Evolutionary conservation across 2,113 vertebrate species (phyloP).

Genomic region (Sceloporus undulatus): DNA sequence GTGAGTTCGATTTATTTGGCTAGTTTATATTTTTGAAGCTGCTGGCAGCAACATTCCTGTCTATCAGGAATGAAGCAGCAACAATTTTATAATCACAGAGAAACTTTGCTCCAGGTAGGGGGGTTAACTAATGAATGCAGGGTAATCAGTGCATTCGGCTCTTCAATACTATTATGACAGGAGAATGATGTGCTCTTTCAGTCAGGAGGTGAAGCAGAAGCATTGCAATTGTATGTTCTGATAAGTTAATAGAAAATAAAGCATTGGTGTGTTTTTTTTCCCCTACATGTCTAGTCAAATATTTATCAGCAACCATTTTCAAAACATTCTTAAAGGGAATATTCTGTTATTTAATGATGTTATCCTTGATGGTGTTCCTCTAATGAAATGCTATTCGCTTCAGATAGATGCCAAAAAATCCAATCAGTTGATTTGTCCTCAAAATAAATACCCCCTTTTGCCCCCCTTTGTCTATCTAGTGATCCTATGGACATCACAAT

Average conservation of each 20-base stretch:
- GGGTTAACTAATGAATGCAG: conserved; percentile 57
- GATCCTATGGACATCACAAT: background rate
- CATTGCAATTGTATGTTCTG: conserved; percentile 38
- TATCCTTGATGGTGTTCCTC: background rate
- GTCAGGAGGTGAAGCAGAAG: conserved; percentile 31
- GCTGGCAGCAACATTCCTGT: conserved; percentile 47
- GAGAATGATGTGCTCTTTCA: conserved; percentile 50
- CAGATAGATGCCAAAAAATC: background rate
- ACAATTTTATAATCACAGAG: conserved; percentile 55
- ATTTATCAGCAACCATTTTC: conserved; percentile 1
- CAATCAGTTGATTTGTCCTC: background rate
- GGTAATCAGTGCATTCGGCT: conserved; percentile 47
- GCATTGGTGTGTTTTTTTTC: background rate
- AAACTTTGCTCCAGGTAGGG: conserved; percentile 47
- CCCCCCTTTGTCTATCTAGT: background rate
- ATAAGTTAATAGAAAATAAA: conserved; percentile 1
- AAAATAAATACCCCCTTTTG: background rate
- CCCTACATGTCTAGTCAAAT: conserved; percentile 3
- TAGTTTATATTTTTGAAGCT: conserved; percentile 47
- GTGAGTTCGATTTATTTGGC: conserved; percentile 38
- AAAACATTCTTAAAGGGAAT: background rate
- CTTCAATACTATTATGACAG: conserved; percentile 55
- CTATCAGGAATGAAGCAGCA: conserved; percentile 48
- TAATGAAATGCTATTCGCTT: background rate
- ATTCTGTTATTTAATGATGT: background rate